Evolutionary conservation across 2,113 vertebrate species (phyloP).

Genomic region (Aplodontia rufa): DNA sequence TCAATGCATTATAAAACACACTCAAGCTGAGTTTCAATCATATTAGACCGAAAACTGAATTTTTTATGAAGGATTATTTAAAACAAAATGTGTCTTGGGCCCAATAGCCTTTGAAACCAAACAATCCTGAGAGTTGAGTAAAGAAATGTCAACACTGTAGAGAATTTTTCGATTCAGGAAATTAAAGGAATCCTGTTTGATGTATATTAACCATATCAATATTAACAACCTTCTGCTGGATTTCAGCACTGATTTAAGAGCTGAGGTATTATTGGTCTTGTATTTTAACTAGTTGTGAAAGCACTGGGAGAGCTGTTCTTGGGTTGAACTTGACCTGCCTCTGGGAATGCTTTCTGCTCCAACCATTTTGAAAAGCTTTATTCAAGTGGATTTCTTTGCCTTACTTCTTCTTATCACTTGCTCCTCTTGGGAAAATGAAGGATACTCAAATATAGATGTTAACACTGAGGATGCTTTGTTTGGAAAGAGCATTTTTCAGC

Average conservation of each 20-base stretch:
- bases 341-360: slow-evolving; percentile 71
- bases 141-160: slow-evolving; percentile 86
- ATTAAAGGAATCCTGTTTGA: slow-evolving; percentile 85
- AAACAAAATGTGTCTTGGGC: slow-evolving; percentile 87
- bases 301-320: slow-evolving; percentile 72
- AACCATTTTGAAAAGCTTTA: slow-evolving; percentile 52
- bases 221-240: slow-evolving; percentile 86
- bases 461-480: slow-evolving; percentile 32
- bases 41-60: slow-evolving; percentile 88
- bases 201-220: slow-evolving; percentile 88
- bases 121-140: slow-evolving; percentile 86
- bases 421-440: slow-evolving; percentile 50
- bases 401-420: slow-evolving; percentile 29
- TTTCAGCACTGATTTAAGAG: slow-evolving; percentile 81
- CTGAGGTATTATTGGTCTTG: slow-evolving; percentile 74
- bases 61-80: slow-evolving; percentile 92
- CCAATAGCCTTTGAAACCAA: slow-evolving; percentile 87
- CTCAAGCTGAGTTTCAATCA: slow-evolving; percentile 88
- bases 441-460: slow-evolving; percentile 48
- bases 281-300: slow-evolving; percentile 83
- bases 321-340: slow-evolving; percentile 75
- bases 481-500: neutral
- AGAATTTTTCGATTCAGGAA: slow-evolving; percentile 85
- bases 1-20: slow-evolving; percentile 91
- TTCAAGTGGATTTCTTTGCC: slow-evolving; percentile 42